Evolutionary conservation across 92 coral and sea anemone genomes (phyloP), one percentile per base, ranked within the genome.

Genomic region (Palythoa heliodiscus): DNA sequence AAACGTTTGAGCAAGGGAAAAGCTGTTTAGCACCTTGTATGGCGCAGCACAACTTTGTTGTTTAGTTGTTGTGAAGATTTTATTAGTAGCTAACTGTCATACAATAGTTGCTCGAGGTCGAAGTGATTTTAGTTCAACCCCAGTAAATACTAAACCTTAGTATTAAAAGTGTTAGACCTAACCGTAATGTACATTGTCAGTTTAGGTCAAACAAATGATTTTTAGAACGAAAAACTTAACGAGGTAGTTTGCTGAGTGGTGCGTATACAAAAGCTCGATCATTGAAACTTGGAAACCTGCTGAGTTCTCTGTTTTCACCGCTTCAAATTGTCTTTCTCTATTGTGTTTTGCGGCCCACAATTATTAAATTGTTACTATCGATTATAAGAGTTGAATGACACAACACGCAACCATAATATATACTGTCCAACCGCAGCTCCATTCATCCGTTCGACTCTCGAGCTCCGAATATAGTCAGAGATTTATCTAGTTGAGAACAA

Each of bases 251-350:
- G 53, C 54, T 19, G n/a, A n/a, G n/a, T n/a, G 17, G 24, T 77
- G 70, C 52, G 4, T 40, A 43, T 54, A 77, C 52, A 57, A 35
- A 16, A 25, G 50, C 29, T 77, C 40, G 54, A 25, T 61, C 48
- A 35, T 57, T 57, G 47, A 77, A 60, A 29, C 35, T 54, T 60
- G 22, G 47, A 6, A 54, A n/a, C 82, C 82, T 15, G 82, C 82
- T 77, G 82, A 16, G 82, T 19, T 53, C 29, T 77, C 7, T 39
- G 35, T 60, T 77, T 29, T 17, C 70, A 37, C 66, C 70, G 52
- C 60, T 55, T 63, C 82, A 77, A 77, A 52, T 77, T 77, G 35
- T 24, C 82, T 15, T 2, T 19, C 82, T 58, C 9, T 8, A 43
- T 43, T 43, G 50, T 5, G 50, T 43, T 43, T 3, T 6, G 5